Conservation (phyloP, 2,797 vertebrate genomes). For the Moxostoma hubbsi region DNA sequence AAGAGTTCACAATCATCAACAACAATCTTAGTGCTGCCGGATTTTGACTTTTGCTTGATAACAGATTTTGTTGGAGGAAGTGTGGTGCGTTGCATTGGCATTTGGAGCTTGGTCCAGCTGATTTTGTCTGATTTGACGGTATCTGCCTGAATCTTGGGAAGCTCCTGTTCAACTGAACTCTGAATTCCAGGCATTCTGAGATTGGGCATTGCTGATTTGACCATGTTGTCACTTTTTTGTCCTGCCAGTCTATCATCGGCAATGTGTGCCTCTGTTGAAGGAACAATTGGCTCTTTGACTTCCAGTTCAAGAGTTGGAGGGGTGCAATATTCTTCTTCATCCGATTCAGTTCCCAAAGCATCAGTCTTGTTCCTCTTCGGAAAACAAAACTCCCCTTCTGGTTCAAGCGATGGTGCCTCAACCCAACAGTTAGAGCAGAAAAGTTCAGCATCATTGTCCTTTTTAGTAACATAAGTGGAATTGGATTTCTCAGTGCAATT, state of each 20-base stretch:
- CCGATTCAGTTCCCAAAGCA: neutral
- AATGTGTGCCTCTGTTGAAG: neutral
- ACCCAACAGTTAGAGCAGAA: slow-evolving; percentile 49
- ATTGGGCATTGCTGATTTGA: neutral
- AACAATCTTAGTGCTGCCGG: accelerated
- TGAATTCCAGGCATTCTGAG: neutral
- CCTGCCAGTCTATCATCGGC: neutral
- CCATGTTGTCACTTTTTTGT: neutral
- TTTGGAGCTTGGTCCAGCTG: neutral
- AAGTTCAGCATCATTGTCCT: neutral
- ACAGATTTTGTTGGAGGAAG: neutral
- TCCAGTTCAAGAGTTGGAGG: neutral
- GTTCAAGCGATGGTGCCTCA: slow-evolving; percentile 34
- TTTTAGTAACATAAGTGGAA: slow-evolving; percentile 8
- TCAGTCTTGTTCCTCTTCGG: neutral
- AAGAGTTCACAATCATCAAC: slow-evolving; percentile 31
- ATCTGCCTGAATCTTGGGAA: neutral
- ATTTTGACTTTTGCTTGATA: slow-evolving; percentile 9
- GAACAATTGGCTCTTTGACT: neutral
- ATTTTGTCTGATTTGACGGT: neutral
- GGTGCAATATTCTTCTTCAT: neutral
- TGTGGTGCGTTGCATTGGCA: neutral
- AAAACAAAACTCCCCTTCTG: slow-evolving; percentile 11
- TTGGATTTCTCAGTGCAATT: neutral
- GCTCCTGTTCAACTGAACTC: neutral